These are phyloP conservation scores for Rhinoraja longicauda DNA, from an alignment of 2,797 vertebrate species.

Conservation along the genomic window DNA sequence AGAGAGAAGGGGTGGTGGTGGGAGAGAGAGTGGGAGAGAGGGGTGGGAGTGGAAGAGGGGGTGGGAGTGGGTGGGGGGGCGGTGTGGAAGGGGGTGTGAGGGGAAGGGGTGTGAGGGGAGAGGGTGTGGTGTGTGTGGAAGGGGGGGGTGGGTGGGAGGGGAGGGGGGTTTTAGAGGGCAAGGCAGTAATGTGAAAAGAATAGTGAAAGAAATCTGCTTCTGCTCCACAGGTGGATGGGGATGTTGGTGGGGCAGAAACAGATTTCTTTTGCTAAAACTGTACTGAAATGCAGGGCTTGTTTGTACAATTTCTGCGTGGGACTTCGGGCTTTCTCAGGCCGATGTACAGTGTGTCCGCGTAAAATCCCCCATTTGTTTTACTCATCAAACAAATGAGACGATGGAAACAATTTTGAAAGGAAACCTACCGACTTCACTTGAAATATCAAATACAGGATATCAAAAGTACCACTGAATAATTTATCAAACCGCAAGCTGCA, in stretches of 20 bases:
- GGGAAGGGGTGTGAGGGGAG: not conserved
- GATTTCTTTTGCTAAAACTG: not conserved
- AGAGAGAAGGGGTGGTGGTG: no score
- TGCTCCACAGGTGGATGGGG: no score
- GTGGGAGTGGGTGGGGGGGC: no score
- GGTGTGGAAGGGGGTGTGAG: not conserved
- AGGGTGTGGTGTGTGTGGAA: no score
- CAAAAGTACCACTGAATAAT: not conserved
- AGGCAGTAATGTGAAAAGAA: no score
- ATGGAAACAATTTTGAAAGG: not conserved
- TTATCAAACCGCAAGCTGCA: not conserved
- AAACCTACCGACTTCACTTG: not conserved
- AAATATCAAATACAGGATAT: not conserved
- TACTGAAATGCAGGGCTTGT: not conserved
- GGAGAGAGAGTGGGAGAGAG: no score
- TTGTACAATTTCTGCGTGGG: no score
- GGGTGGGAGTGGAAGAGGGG: no score
- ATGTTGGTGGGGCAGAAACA: no score
- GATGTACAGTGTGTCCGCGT: not conserved
- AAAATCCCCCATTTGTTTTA: not conserved
- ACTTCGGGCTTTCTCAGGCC: not conserved
- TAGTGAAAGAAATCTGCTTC: no score
- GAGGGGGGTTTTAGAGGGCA: not conserved
- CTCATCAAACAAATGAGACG: not conserved
- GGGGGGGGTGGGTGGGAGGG: conserved; percentile 25